These are phyloP conservation scores for Larimichthys polyactis DNA, from an alignment of 2,113 vertebrate genomes.

Conservation along the genomic window DNA sequence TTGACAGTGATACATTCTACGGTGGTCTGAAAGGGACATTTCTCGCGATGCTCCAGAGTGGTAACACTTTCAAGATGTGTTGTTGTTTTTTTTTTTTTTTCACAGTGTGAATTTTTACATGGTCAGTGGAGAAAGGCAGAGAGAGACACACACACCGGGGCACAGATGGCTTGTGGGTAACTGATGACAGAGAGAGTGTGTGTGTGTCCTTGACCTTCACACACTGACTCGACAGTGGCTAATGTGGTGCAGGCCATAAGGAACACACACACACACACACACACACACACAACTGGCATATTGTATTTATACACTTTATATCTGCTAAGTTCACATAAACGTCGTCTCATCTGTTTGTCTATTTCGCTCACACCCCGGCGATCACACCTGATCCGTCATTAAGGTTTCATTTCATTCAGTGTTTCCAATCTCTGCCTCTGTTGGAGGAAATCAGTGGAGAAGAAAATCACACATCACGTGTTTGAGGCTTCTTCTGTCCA, in stretches of 20 bases:
- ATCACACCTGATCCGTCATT: constrained; percentile 24
- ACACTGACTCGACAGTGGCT: constrained; percentile 39
- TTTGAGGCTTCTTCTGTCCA: neutral
- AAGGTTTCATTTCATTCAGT: neutral
- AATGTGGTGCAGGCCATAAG: constrained; percentile 28
- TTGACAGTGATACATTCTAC: neutral
- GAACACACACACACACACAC: neutral
- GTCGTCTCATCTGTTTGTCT: neutral
- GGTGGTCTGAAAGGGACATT: neutral
- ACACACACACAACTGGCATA: neutral
- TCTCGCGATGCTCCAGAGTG: neutral
- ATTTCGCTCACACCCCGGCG: neutral
- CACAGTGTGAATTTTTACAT: constrained; percentile 26
- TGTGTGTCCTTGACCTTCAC: constrained; percentile 77
- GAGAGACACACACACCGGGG: constrained; percentile 15
- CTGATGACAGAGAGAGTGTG: constrained; percentile 43
- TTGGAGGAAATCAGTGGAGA: neutral
- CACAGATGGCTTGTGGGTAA: constrained; percentile 77
- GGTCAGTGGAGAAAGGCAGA: constrained; percentile 40
- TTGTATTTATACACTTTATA: neutral
- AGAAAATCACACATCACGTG: neutral
- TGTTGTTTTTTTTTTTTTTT: neutral
- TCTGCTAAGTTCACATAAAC: neutral
- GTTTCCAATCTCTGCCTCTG: neutral
- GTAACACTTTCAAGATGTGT: constrained; percentile 25